phyloP scores from a whole-genome alignment of 2,888 invertebrate species.

The Lamellibrachia columna region DNA sequence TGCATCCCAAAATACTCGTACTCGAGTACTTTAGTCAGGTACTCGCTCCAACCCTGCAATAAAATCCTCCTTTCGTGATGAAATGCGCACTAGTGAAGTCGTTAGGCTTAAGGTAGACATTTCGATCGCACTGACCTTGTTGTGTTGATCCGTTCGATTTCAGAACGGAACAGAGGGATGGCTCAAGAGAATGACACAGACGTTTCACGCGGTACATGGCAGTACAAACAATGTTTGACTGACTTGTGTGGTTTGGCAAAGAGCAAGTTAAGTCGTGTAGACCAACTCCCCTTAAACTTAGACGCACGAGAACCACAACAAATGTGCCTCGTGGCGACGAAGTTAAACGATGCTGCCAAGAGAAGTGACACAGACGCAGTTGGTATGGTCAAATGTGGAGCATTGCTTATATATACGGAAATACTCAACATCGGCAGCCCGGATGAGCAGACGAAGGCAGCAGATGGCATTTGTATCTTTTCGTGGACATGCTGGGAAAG shows the following conservation, averaged over 20 bases:
- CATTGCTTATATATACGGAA: neutral
- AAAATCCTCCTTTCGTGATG: neutral
- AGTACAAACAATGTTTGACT: neutral
- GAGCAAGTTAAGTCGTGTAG: neutral
- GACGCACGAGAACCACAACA: neutral
- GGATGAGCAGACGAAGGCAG: neutral
- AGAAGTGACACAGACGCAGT: neutral
- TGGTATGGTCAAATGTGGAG: neutral
- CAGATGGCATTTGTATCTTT: neutral
- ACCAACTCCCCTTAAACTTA: neutral
- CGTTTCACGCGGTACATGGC: neutral
- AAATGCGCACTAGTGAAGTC: neutral
- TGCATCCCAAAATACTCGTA: no score
- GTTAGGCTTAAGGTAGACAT: neutral
- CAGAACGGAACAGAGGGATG: neutral
- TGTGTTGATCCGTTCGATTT: neutral
- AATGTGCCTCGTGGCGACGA: neutral
- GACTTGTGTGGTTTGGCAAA: neutral
- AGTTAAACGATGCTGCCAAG: neutral
- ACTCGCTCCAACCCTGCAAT: no score
- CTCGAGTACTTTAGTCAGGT: no score
- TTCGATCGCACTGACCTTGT: neutral
- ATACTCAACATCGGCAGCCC: neutral
- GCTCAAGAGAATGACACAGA: neutral
- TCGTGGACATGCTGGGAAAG: slow-evolving; percentile 3